Evolutionary conservation across 2,888 invertebrate species (phyloP), one percentile per base, ranked within the genome.

Genomic region (Amiota minor): DNA sequence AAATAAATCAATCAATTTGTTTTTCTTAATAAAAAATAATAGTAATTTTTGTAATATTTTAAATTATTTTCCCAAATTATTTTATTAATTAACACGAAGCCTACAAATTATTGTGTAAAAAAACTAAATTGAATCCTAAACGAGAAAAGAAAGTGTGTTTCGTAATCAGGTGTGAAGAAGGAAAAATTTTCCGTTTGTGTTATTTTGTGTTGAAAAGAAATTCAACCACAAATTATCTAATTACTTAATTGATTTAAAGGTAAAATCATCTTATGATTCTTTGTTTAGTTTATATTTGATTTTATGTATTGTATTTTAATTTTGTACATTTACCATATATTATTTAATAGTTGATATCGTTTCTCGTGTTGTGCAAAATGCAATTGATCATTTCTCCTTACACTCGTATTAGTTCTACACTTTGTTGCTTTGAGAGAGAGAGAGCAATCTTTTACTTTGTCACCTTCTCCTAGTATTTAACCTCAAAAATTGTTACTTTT

Each of bases 401-500:
- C 9, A 35, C 4, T 23, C n/a, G n/a, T n/a, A n/a, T n/a, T 68
- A 35, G 14, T 11, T 49, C 46, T 49, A 45, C 14, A 67, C 16
- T 18, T n/a, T 12, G 67, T 45, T 71, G 64, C 49, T 53, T n/a
- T 9, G 53, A n/a, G n/a, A n/a, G n/a, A n/a, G n/a, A n/a, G n/a
- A n/a, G n/a, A n/a, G n/a, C n/a, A n/a, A n/a, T n/a, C 68, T 65
- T 71, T 72, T n/a, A 71, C 77, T 72, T 75, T 72, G 64, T 71
- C 35, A n/a, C 16, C 56, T 64, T 35, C 35, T 35, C 56, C 65
- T 67, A 64, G 72, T 78, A 83, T 78, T 83, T 83, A 83, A 83
- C 84, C 82, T 83, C 82, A 83, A 78, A 78, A 76, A 71, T 67
- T 59, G 20, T n/a, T 77, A 73, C 68, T 23, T 71, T 74, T 76